Percentiles rank a stretch among this genome's conserved stretches.
Conservation (phyloP, 1,140 invertebrate genomes). For the Drosophila burlai region DNA sequence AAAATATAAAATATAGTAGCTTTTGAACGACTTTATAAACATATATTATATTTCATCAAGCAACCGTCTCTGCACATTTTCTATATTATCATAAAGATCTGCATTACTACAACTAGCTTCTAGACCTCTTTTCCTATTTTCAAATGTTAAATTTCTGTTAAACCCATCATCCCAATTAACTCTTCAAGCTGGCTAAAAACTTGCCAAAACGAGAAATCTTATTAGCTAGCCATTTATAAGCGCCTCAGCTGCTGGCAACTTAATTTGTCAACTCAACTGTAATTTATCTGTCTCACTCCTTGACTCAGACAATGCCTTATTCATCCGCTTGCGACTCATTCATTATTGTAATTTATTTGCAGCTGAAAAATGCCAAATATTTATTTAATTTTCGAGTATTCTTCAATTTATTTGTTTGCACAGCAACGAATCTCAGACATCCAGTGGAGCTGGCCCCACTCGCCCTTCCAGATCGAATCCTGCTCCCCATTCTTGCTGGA, state of each 20-base stretch:
- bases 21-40: too few species aligned
- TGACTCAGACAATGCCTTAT: slow-evolving; percentile 16
- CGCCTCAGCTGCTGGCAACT: slow-evolving; percentile 52
- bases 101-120: neutral
- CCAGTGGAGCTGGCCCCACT: slow-evolving; percentile 10
- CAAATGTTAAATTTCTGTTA: too few species aligned
- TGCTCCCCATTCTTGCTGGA: neutral
- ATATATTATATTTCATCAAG: too few species aligned
- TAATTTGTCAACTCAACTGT: slow-evolving; percentile 78
- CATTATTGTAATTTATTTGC: slow-evolving; percentile 84
- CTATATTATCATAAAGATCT: too few species aligned
- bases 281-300: slow-evolving; percentile 73
- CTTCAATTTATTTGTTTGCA: slow-evolving; percentile 83
- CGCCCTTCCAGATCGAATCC: slow-evolving; percentile 3
- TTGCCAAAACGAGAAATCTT: slow-evolving; percentile 33
- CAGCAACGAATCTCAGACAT: slow-evolving; percentile 56
- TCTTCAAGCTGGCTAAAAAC: slow-evolving; percentile 1
- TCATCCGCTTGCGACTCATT: slow-evolving; percentile 54
- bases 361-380: slow-evolving; percentile 79
- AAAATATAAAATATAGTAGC: neutral
- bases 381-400: slow-evolving; percentile 82
- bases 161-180: slow-evolving; percentile 2
- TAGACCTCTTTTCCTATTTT: neutral
- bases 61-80: too few species aligned
- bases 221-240: slow-evolving; percentile 43